These are phyloP conservation scores for Dipodomys stephensi DNA, from an alignment of 2,113 vertebrate genomes.

Conservation along the genomic window DNA sequence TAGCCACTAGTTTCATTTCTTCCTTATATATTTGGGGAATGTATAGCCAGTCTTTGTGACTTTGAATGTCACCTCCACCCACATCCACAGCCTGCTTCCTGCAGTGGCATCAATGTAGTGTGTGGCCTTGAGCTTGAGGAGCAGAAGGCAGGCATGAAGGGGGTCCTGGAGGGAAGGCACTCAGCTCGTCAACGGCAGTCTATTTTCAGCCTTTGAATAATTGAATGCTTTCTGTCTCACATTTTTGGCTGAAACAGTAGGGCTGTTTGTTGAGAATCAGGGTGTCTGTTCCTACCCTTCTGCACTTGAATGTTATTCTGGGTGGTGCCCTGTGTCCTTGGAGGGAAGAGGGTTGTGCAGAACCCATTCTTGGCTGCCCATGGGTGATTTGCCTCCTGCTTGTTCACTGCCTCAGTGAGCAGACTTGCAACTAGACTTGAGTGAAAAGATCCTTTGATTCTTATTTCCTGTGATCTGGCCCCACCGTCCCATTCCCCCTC, in stretches of 20 bases:
- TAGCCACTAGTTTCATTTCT: background rate
- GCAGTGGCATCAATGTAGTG: background rate
- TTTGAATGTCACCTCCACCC: conserved; percentile 23
- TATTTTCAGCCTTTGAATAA: conserved; percentile 58
- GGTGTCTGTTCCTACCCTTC: conserved; percentile 4
- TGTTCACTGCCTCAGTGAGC: background rate
- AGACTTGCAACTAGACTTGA: background rate
- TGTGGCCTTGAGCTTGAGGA: background rate
- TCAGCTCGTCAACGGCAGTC: background rate
- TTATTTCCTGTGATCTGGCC: background rate
- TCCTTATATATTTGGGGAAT: conserved; percentile 4
- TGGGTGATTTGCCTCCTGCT: background rate
- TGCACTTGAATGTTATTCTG: background rate
- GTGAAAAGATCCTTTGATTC: background rate
- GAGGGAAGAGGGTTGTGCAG: background rate
- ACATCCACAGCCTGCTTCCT: background rate
- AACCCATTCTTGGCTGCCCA: background rate
- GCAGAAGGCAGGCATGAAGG: conserved; percentile 32
- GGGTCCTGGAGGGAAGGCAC: background rate
- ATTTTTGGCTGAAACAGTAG: conserved; percentile 7
- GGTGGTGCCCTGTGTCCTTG: background rate
- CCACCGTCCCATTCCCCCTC: background rate
- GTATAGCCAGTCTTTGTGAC: background rate
- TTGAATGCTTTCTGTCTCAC: background rate
- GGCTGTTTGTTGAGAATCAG: background rate